A percentile compares a stretch with the other conserved stretches of the same genome.
Evolutionary conservation across 2,888 invertebrate species (phyloP).

Genomic region (Oligia strigilis): DNA sequence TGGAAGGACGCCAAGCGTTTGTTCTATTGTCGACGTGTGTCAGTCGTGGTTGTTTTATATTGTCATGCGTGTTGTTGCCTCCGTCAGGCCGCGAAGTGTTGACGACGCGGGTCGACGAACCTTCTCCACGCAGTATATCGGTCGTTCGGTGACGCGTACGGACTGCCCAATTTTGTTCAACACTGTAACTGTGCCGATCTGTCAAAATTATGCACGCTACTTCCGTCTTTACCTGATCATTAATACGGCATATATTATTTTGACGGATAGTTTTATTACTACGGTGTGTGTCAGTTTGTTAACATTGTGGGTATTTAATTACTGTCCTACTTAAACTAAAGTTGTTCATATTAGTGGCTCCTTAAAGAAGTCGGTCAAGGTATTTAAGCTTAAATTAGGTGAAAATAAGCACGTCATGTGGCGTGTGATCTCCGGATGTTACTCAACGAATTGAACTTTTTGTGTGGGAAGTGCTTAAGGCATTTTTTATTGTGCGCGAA

Average conservation of each 20-base stretch:
- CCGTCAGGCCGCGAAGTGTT: slow-evolving; percentile 72
- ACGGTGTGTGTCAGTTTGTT: slow-evolving; percentile 36
- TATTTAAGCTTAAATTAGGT: slow-evolving; percentile 75
- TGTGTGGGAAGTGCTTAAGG: slow-evolving; percentile 82
- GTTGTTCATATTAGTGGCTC: slow-evolving; percentile 67
- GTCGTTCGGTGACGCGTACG: slow-evolving; percentile 75
- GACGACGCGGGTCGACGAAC: slow-evolving; percentile 82
- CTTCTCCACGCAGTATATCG: slow-evolving; percentile 76
- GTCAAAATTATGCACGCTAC: slow-evolving; percentile 71
- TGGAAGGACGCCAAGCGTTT: slow-evolving; percentile 87
- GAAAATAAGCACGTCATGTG: slow-evolving; percentile 77
- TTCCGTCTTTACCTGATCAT: slow-evolving; percentile 57
- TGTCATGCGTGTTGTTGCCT: slow-evolving; percentile 78
- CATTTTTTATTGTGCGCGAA: slow-evolving; percentile 74
- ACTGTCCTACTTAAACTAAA: slow-evolving; percentile 64
- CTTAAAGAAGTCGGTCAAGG: slow-evolving; percentile 80
- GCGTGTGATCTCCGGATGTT: slow-evolving; percentile 75
- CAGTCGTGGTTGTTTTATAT: slow-evolving; percentile 81
- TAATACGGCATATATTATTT: slow-evolving; percentile 63
- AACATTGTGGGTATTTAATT: slow-evolving; percentile 72
- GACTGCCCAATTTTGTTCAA: slow-evolving; percentile 77
- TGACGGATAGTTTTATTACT: slow-evolving; percentile 48
- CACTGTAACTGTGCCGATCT: slow-evolving; percentile 72
- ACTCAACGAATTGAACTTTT: slow-evolving; percentile 75
- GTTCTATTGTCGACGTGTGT: slow-evolving; percentile 85